Evolutionary conservation across 2,797 vertebrate genomes (phyloP).

Genomic region (Linurgus olivaceus): DNA sequence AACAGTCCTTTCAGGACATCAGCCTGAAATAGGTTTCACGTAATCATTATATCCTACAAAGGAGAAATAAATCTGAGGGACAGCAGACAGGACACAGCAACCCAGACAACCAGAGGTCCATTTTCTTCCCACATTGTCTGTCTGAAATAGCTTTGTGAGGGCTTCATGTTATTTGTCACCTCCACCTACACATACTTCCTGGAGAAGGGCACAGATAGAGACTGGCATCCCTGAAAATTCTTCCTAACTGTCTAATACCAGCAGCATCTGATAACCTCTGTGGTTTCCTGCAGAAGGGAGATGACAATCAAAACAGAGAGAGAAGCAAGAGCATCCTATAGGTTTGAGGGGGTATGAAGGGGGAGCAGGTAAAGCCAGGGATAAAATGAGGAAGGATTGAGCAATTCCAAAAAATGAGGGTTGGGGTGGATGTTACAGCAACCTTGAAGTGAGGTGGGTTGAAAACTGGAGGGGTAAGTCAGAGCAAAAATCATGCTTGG

Average conservation of each 20-base stretch:
- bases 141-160: neutral
- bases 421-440: neutral
- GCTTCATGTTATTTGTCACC: neutral
- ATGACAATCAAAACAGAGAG: neutral
- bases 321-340: neutral
- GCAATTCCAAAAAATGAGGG: neutral
- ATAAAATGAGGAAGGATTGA: neutral
- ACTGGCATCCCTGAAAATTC: neutral
- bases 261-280: neutral
- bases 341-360: fast-evolving
- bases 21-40: neutral
- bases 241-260: neutral
- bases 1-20: neutral
- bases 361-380: neutral
- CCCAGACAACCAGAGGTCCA: neutral
- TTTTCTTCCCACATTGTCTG: neutral
- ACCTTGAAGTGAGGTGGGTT: neutral
- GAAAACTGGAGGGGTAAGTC: neutral
- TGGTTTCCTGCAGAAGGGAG: neutral
- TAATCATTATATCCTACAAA: neutral
- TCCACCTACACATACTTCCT: neutral
- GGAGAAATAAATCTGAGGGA: neutral
- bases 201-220: neutral
- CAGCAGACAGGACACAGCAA: neutral
- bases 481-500: neutral